Evolutionary conservation across 2,797 vertebrate species (phyloP).

Genomic region (Gallinago nigripennis): DNA sequence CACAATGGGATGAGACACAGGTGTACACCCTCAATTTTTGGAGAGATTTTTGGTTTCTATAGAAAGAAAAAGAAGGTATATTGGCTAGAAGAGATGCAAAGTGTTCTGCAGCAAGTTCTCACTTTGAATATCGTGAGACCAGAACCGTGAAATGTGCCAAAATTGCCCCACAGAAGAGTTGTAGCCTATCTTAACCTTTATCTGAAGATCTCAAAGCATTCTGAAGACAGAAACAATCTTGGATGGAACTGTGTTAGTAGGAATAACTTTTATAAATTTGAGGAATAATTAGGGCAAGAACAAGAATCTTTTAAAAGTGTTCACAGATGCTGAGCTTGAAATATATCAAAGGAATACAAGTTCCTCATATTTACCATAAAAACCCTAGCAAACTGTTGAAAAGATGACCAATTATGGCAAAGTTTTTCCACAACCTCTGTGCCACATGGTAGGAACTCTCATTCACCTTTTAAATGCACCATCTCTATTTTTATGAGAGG

Average conservation of each 20-base stretch:
- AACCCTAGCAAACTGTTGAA: background rate
- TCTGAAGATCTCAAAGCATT: background rate
- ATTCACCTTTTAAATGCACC: background rate
- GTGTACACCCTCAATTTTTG: background rate
- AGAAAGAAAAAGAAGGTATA: background rate
- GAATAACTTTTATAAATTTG: background rate
- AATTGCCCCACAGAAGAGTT: background rate
- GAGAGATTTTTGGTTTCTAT: background rate
- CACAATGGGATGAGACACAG: background rate
- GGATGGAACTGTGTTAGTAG: background rate
- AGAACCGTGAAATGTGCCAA: background rate
- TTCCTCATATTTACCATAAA: background rate
- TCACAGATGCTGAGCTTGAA: background rate
- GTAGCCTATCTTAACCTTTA: background rate
- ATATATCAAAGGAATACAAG: background rate
- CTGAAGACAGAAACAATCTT: background rate
- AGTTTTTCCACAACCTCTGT: background rate
- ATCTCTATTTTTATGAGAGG: background rate
- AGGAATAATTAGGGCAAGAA: background rate
- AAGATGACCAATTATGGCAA: background rate
- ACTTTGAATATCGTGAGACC: background rate
- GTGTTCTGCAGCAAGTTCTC: background rate
- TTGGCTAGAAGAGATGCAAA: background rate
- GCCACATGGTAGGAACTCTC: background rate
- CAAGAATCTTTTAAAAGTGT: background rate